Evolutionary conservation across 2,888 invertebrate species (phyloP), one percentile per base, ranked within the genome.

Genomic region (Diloba caeruleocephala): DNA sequence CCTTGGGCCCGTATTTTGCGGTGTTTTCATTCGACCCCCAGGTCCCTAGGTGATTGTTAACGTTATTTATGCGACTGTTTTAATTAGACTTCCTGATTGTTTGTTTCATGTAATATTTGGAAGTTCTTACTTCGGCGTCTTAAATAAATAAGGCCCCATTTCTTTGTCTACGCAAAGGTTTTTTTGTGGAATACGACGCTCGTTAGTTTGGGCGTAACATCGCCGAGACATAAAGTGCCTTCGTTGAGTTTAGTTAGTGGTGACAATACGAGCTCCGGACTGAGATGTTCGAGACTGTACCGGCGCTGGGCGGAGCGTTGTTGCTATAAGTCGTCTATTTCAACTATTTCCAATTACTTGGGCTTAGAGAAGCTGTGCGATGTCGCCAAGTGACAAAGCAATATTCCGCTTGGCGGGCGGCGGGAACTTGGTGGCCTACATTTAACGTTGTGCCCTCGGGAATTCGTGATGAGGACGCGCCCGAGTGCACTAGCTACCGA

Each of bases 331-430:
- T 83, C 82, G 85, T 86, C 89, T 89, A 91, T 92, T 93, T 91
- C 91, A 92, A 92, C 89, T 90, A 92, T 93, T 93, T 92, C 92
- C 92, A 93, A 93, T 93, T 92, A 92, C 91, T 92, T 87, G 87
- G 88, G 89, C 90, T 93, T 90, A 92, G 90, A 82, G 84, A 82
- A 87, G 87, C 84, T 85, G 83, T 81, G 84, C 88, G 85, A 90
- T 86, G 90, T 90, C 89, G 88, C 86, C 89, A 86, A 90, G 90
- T 92, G 93, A 92, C 93, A 93, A 90, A 91, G 92, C 92, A 92
- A 93, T 93, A 92, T 92, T 91, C 90, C 80, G 84, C 78, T 79
- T 81, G 81, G 79, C 76, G 79, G 74, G 76, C 78, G 82, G 78
- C 73, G 82, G 81, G 81, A 90, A 90, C 89, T 92, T 88, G 87